These are phyloP conservation scores for Armadillidium nasatum DNA, from an alignment of 1,140 invertebrate species.

Conservation along the genomic window DNA sequence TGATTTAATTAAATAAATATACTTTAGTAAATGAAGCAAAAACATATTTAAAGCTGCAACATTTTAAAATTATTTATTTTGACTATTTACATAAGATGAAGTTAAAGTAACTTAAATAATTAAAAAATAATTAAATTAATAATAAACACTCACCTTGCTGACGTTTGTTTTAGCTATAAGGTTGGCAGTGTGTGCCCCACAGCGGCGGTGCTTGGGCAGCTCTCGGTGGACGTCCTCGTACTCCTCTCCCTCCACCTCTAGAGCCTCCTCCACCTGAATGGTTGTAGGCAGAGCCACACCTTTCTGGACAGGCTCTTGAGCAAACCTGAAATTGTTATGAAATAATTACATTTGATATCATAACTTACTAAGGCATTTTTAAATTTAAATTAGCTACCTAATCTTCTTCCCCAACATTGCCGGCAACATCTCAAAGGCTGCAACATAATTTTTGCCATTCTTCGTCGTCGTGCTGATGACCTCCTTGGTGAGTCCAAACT, in stretches of 20 bases:
- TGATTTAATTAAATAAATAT: too few species aligned
- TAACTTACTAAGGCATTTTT: conserved; percentile 9
- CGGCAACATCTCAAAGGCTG: not conserved
- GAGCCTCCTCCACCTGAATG: not conserved
- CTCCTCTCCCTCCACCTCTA: conserved; percentile 9
- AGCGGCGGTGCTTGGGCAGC: conserved; percentile 21
- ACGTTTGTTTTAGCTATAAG: conserved; percentile 23
- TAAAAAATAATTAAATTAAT: not conserved
- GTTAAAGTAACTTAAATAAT: too few species aligned
- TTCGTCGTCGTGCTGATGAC: not conserved
- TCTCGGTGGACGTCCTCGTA: not conserved
- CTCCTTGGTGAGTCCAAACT: conserved; percentile 25
- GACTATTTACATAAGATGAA: too few species aligned
- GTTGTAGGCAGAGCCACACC: conserved; percentile 5
- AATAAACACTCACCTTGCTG: conserved; percentile 2
- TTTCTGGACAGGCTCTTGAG: conserved; percentile 20
- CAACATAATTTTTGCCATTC: not conserved
- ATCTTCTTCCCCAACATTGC: not conserved
- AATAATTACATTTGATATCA: not conserved
- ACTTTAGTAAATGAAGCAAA: too few species aligned
- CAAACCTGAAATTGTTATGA: conserved; percentile 22
- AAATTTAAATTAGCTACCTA: not conserved
- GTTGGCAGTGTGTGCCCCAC: conserved; percentile 15
- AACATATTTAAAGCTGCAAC: too few species aligned
- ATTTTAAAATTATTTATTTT: too few species aligned